Conservation (phyloP, 2,888 invertebrate genomes). For the Nomada goodeniana region DNA sequence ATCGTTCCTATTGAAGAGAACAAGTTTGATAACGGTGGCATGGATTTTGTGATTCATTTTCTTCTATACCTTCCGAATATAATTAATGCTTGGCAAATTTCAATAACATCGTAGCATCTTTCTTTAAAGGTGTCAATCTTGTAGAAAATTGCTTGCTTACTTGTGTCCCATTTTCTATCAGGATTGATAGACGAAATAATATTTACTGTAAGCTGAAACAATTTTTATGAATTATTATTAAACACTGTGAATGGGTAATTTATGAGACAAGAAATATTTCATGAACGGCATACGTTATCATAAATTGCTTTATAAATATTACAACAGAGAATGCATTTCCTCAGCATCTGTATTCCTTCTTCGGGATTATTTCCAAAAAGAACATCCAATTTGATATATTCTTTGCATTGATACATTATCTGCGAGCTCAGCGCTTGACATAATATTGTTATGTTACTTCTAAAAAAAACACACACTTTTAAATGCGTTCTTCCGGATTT, state of each 20-base stretch:
- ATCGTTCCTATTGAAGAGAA: conserved; percentile 75
- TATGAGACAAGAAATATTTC: neutral
- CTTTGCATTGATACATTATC: conserved; percentile 85
- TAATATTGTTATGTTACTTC: conserved; percentile 81
- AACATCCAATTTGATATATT: conserved; percentile 84
- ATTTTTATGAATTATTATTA: neutral
- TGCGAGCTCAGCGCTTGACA: conserved; percentile 85
- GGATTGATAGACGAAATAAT: conserved; percentile 29
- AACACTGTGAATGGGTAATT: neutral
- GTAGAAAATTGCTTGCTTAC: conserved; percentile 85
- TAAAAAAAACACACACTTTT: conserved; percentile 52
- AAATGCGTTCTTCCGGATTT: neutral
- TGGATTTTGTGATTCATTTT: neutral
- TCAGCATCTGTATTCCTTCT: conserved; percentile 83
- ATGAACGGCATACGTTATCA: conserved; percentile 68
- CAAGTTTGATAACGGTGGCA: neutral
- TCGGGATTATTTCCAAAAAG: conserved; percentile 85
- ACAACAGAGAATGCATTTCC: conserved; percentile 85
- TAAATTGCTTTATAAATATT: conserved; percentile 85
- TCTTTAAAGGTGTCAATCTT: conserved; percentile 86
- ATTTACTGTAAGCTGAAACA: conserved; percentile 47
- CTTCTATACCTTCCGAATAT: conserved; percentile 85
- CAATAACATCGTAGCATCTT: conserved; percentile 86
- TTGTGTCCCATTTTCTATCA: conserved; percentile 84
- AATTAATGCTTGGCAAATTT: conserved; percentile 86